Evolutionary conservation across 2,888 invertebrate genomes (phyloP), one percentile per base, ranked within the genome.

Genomic region (Acrobasis consociella): DNA sequence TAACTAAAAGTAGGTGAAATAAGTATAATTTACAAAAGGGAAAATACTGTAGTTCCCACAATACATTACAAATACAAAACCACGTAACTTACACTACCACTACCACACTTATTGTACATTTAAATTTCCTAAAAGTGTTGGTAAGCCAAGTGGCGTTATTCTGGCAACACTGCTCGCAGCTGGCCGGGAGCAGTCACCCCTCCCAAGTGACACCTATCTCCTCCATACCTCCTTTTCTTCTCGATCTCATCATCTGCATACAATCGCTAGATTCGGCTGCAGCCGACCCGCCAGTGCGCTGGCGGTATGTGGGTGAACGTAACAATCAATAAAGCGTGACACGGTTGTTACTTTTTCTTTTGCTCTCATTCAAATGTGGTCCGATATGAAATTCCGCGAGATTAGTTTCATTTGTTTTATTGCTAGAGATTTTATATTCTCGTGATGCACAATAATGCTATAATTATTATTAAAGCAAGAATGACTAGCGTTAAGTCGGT

Each of bases 331-430:
- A 78, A 75, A 72, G 69, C 73, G 71, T 75, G 69, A 72, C 70
- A 69, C 65, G 58, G 61, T 67, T 70, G 67, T 64, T 70, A 75
- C 80, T 80, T 82, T 81, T 82, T 81, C 79, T 82, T 81, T 82
- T 82, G 80, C 72, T 79, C 76, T 73, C 75, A 72, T 73, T 75
- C 60, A 67, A 67, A 71, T 68, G 64, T 69, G 66, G 66, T 68
- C 58, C 49, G 17, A 53, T 16, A 62, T 60, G 50, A 37, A 17
- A 38, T 37, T 53, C 13, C 49, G 31, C 31, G 39, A 39, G 55
- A 50, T 60, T 13, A 13, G 11, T 46, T 46, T 46, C 11, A 46
- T 46, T 46, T 46, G 13, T 46, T 46, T 46, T 13, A 13, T 13
- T 46, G 46, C 13, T 7, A 11, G 46, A 46, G 5, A 46, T 46